Percentiles rank a stretch among this genome's conserved stretches.
These are phyloP conservation scores for Sinelater perroti DNA, from an alignment of 2,888 invertebrate genomes.

Conservation along the genomic window DNA sequence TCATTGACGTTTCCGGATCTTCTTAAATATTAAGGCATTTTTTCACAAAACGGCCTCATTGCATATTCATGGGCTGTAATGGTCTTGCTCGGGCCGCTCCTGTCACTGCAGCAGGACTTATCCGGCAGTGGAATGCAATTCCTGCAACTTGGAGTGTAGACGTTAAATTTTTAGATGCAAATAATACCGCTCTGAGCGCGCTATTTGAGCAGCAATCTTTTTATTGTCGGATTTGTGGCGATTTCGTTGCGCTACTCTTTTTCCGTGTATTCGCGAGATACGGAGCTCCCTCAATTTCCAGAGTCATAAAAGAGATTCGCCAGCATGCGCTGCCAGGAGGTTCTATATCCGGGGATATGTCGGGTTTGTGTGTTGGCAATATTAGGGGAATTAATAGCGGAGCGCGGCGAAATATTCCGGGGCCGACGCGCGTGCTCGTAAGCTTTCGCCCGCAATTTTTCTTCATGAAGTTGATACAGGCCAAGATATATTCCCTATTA, in stretches of 20 bases:
- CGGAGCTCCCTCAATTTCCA: constrained; percentile 48
- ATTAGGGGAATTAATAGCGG: constrained; percentile 44
- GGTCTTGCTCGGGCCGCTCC: background rate
- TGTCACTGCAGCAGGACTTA: background rate
- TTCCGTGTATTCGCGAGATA: constrained; percentile 44
- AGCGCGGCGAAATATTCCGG: constrained; percentile 35
- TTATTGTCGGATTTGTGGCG: constrained; percentile 51
- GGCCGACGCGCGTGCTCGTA: constrained; percentile 24
- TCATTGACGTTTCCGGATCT: constrained; percentile 1
- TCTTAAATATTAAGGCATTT: constrained; percentile 2
- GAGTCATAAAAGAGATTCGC: constrained; percentile 51
- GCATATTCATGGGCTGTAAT: background rate
- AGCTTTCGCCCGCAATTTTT: constrained; percentile 37
- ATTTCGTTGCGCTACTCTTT: constrained; percentile 43
- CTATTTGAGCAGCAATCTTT: constrained; percentile 52
- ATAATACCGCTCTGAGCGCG: constrained; percentile 53
- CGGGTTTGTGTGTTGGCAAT: constrained; percentile 41
- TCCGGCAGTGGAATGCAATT: constrained; percentile 6
- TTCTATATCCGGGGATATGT: constrained; percentile 44
- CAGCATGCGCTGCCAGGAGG: constrained; percentile 40
- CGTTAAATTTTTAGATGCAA: constrained; percentile 53
- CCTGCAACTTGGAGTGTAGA: constrained; percentile 6
- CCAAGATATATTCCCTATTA: constrained; percentile 41
- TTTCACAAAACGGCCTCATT: background rate
- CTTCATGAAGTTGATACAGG: constrained; percentile 39